These are phyloP conservation scores for Hydriomena furcata DNA, from an alignment of 2,888 invertebrate species.

Conservation along the genomic window DNA sequence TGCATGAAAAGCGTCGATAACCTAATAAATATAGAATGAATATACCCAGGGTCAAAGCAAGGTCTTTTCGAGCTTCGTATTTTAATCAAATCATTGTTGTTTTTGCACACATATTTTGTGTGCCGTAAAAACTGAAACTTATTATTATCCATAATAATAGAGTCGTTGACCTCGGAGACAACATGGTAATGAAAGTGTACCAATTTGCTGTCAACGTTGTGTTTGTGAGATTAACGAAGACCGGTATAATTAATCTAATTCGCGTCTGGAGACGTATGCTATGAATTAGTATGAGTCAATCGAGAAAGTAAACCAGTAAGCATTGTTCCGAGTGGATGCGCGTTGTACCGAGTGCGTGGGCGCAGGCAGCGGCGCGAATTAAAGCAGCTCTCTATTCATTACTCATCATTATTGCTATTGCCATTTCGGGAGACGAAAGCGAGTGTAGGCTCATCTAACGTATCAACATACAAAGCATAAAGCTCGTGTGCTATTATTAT, in stretches of 20 bases:
- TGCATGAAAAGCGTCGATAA: conserved; percentile 55
- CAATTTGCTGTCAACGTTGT: conserved; percentile 45
- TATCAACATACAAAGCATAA: conserved; percentile 39
- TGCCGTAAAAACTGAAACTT: conserved; percentile 25
- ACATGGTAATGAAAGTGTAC: conserved; percentile 53
- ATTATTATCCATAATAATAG: conserved; percentile 19
- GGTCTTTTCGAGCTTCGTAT: conserved; percentile 49
- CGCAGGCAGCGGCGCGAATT: conserved; percentile 74
- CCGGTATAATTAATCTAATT: conserved; percentile 73
- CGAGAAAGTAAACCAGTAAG: conserved; percentile 82
- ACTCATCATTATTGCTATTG: conserved; percentile 81
- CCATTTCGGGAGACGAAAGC: conserved; percentile 79
- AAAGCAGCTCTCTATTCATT: conserved; percentile 83
- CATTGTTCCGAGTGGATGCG: conserved; percentile 83
- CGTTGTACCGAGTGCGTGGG: conserved; percentile 71
- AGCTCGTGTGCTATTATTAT: conserved; percentile 52
- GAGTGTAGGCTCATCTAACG: conserved; percentile 70
- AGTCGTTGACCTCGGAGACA: conserved; percentile 23
- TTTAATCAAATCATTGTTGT: conserved; percentile 44
- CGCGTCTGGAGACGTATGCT: conserved; percentile 69
- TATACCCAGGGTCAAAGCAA: conserved; percentile 52
- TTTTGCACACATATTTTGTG: conserved; percentile 35
- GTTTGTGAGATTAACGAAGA: conserved; percentile 60
- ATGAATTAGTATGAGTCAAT: conserved; percentile 81
- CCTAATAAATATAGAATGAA: conserved; percentile 56